Evolutionary conservation across 2,797 vertebrate species (phyloP).

Genomic region (Chaetophractus vellerosus): DNA sequence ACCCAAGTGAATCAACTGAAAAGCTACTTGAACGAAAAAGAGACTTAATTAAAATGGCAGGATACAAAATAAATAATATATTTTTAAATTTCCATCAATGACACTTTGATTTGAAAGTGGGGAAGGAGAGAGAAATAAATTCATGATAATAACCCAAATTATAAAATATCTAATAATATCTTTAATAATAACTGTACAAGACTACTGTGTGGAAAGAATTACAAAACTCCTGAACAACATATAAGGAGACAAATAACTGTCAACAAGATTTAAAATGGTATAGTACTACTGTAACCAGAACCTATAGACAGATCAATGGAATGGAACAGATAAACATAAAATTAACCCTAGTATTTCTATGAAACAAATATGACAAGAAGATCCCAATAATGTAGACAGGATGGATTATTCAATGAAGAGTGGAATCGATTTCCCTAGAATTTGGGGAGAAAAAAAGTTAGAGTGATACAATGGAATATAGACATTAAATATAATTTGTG

Average conservation of each 20-base stretch:
- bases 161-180: slow-evolving; percentile 28
- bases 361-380: neutral
- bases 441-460: neutral
- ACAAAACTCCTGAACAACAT: slow-evolving; percentile 9
- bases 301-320: neutral
- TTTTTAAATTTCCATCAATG: slow-evolving; percentile 20
- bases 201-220: slow-evolving; percentile 29
- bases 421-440: slow-evolving; percentile 17
- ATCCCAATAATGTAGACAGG: neutral
- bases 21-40: slow-evolving; percentile 54
- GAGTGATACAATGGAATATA: neutral
- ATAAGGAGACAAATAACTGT: slow-evolving; percentile 34
- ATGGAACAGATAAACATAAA: slow-evolving; percentile 28
- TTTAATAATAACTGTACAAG: slow-evolving; percentile 24
- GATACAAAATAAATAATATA: slow-evolving; percentile 27
- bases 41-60: neutral
- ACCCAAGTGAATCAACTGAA: neutral
- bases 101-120: neutral
- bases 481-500: neutral
- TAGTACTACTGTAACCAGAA: neutral
- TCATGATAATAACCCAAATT: slow-evolving; percentile 8
- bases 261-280: slow-evolving; percentile 17
- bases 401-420: neutral
- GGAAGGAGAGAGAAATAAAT: slow-evolving; percentile 1
- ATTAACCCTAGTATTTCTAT: slow-evolving; percentile 21